Evolutionary conservation across 2,888 invertebrate species (phyloP), one percentile per base, ranked within the genome.

Genomic region (Julus scanicus): DNA sequence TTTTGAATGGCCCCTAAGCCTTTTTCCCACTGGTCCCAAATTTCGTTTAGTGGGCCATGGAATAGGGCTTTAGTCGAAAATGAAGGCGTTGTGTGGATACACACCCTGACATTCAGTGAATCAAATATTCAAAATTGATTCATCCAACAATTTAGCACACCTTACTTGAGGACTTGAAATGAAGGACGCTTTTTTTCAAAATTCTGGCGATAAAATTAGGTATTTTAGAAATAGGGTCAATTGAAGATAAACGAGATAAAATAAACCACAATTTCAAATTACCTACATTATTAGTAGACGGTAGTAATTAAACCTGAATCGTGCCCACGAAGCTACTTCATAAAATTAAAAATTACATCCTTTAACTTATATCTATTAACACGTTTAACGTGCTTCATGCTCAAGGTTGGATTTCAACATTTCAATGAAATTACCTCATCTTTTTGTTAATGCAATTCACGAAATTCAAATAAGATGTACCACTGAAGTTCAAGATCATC

Each of bases 341-440:
- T 9, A 17, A n/a, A 63, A 63, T 63, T 63, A 63, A 63, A 53
- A 63, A 63, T n/a, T 63, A n/a, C n/a, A 63, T 63, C 63, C 63
- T 63, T 71, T 13, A 53, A 53, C 53, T 53, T 53, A 53, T n/a
- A n/a, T 53, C 53, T 53, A 6, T 6, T 53, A 20, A 71, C 71
- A 71, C 20, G 71, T 71, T 71, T n/a, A 29, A 20, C 71, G 71
- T 71, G 71, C 71, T 29, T 71, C 20, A 29, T 5, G 29, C 29
- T 71, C 71, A 71, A 71, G 71, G 71, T 71, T 71, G 29, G 29
- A 29, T 29, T 29, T 29, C 5, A 71, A 29, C 57, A 71, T 71
- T 20, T n/a, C 4, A 2, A 71, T 29, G 5, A 20, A 71, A 29
- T 71, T 71, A 71, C 71, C 71, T 71, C 71, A 71, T 71, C 63